phyloP scores from a whole-genome alignment of 2,888 invertebrate species.

The Neoscelio sp. region DNA sequence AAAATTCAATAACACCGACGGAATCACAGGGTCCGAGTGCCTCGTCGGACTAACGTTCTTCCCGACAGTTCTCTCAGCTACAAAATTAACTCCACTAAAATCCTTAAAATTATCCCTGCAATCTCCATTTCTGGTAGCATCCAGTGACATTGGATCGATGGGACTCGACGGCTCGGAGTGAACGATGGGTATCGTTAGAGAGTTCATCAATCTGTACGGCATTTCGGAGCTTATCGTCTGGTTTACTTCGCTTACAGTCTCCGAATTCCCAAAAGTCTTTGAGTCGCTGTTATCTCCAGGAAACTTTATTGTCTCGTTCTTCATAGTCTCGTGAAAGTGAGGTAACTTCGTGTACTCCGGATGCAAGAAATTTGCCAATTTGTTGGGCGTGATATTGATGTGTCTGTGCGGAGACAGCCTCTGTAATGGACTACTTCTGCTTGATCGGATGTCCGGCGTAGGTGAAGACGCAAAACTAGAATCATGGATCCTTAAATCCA shows the following conservation, averaged over 20 bases:
- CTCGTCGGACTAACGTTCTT: conserved; percentile 70
- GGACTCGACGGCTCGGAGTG: conserved; percentile 81
- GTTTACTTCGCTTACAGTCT: conserved; percentile 72
- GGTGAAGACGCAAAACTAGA: conserved; percentile 70
- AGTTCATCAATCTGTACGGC: conserved; percentile 70
- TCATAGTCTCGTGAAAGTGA: conserved; percentile 11
- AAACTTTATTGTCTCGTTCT: conserved; percentile 44
- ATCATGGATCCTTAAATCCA: conserved; percentile 67
- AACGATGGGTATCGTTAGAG: conserved; percentile 75
- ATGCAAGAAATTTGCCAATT: conserved; percentile 72
- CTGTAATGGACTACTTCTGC: conserved; percentile 64
- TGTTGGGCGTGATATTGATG: conserved; percentile 77
- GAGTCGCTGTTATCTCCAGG: conserved; percentile 66
- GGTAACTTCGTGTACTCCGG: conserved; percentile 57
- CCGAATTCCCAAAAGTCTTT: conserved; percentile 73
- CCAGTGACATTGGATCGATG: conserved; percentile 76
- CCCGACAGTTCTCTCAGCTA: conserved; percentile 4
- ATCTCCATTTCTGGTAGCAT: conserved; percentile 48
- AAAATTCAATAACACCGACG: conserved; percentile 77
- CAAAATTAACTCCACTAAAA: conserved; percentile 9
- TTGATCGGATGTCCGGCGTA: conserved; percentile 59
- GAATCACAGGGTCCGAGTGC: conserved; percentile 77
- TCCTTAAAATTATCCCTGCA: conserved; percentile 4
- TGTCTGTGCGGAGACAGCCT: conserved; percentile 67
- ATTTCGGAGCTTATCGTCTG: conserved; percentile 68